Evolutionary conservation across 2,797 vertebrate genomes (phyloP).

Genomic region (Phyllotis vaccarum): DNA sequence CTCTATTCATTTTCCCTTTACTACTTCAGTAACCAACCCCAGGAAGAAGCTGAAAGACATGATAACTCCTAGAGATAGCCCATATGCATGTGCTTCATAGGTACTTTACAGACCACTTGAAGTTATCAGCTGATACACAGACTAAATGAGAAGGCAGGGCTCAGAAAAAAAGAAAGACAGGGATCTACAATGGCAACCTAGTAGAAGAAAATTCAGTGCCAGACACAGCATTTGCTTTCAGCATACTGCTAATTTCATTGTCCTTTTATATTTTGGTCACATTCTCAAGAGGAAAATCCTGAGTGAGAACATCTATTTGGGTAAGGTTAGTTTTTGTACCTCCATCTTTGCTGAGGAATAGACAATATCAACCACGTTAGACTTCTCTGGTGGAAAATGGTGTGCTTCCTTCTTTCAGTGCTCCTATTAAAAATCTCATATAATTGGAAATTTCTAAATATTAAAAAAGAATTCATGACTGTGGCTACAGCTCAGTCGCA

Average conservation of each 20-base stretch:
- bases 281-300: conserved; percentile 22
- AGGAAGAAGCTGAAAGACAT: background rate
- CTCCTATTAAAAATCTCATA: background rate
- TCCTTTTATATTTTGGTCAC: conserved; percentile 5
- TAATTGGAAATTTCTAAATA: conserved; percentile 39
- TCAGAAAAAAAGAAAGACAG: background rate
- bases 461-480: background rate
- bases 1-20: background rate
- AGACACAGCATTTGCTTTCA: background rate
- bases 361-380: background rate
- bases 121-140: background rate
- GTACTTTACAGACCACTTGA: background rate
- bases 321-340: background rate
- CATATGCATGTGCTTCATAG: background rate
- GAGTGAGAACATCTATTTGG: conserved; percentile 6
- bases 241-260: conserved; percentile 3
- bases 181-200: background rate
- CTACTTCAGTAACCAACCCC: conserved; percentile 8
- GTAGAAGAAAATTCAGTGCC: background rate
- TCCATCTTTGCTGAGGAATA: background rate
- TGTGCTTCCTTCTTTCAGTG: conserved; percentile 41
- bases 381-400: conserved; percentile 8
- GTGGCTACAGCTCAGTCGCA: background rate
- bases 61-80: background rate
- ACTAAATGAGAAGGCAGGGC: background rate